These are phyloP conservation scores for Oligia strigilis DNA, from an alignment of 2,888 invertebrate genomes.

Conservation along the genomic window DNA sequence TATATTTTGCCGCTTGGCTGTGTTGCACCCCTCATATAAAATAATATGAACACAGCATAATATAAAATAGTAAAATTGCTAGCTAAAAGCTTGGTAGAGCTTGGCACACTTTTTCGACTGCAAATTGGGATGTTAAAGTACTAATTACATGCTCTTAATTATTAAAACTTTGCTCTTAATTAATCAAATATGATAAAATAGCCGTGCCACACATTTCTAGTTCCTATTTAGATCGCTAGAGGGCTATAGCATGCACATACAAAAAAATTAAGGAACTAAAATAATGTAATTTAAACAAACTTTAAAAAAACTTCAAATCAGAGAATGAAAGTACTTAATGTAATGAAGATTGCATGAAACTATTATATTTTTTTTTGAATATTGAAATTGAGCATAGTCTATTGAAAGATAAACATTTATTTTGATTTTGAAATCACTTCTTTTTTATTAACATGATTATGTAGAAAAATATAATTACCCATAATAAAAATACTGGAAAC, in stretches of 20 bases:
- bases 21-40: neutral
- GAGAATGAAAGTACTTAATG: neutral
- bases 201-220: no score
- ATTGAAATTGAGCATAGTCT: neutral
- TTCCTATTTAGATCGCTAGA: neutral
- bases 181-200: neutral
- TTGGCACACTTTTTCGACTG: neutral
- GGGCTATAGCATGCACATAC: neutral
- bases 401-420: neutral
- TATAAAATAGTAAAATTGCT: neutral
- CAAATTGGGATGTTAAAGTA: neutral
- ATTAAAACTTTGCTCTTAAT: neutral
- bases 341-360: neutral
- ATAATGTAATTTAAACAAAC: neutral
- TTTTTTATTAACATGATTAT: no score
- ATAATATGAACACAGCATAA: neutral
- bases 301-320: neutral
- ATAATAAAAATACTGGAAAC: constrained; percentile 19
- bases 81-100: neutral
- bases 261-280: neutral
- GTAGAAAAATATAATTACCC: neutral
- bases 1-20: neutral
- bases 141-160: neutral
- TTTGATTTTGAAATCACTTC: neutral
- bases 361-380: neutral